Evolutionary conservation across 2,113 vertebrate species (phyloP), one percentile per base, ranked within the genome.

Genomic region (Atherinomorus stipes): DNA sequence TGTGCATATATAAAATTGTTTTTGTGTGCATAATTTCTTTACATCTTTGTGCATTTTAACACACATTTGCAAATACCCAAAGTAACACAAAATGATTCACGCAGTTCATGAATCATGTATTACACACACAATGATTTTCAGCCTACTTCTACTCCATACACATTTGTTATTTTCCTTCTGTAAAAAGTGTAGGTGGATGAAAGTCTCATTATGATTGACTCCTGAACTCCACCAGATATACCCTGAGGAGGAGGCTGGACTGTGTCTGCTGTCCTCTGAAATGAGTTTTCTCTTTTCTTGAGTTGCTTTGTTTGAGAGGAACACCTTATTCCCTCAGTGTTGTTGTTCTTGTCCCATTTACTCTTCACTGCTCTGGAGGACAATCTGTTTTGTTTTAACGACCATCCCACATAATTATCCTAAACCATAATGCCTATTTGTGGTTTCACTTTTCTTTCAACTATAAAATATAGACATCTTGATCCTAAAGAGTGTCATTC

Each of bases 211-310:
- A 85, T 47, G 31, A 10, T 26, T 67, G n/a, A 4, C 63, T 26
- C 15, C 66, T 68, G 66, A 86, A 79, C 64, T 67, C 9, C 26
- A 38, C 66, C 65, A 84, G 68, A 65, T 82, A 58, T 78, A 56
- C 64, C 76, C 73, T 34, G 47, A 47, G 47, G 78, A 63, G 2
- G 70, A 65, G 60, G 61, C 44, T 64, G 58, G 37, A 76, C 54
- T 42, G 60, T 70, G 66, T 70, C 64, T 19, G 3, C 66, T 71
- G 68, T 74, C 38, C 63, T 38, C 21, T 67, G 31, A 9, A 34
- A 9, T 34, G 23, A 34, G 25, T 45, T 50, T 71, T 58, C 31
- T 22, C 40, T 37, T 1, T 7, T 42, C 15, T 23, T 61, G 19
- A 77, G 79, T 74, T 72, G 26, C 61, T 71, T 15, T 54, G 65